Evolutionary conservation across 2,113 vertebrate species (phyloP).

Genomic region (Melospiza georgiana): DNA sequence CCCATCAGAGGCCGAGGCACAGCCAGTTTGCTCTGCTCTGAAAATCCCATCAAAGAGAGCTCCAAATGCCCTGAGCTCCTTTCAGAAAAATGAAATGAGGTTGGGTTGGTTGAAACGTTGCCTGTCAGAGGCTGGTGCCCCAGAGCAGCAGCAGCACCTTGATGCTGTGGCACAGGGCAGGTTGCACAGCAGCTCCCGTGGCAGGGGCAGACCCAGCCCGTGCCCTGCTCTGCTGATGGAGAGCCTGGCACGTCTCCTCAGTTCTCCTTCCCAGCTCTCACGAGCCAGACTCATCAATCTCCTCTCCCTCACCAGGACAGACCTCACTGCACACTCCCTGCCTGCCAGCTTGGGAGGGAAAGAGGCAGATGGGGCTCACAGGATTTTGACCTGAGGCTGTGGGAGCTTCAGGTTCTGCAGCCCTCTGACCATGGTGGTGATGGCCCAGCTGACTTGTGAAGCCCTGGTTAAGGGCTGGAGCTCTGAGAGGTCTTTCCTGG

Average conservation of each 20-base stretch:
- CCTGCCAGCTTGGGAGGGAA: neutral
- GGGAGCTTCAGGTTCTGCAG: neutral
- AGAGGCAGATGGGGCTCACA: neutral
- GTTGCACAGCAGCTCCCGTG: neutral
- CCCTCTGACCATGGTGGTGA: neutral
- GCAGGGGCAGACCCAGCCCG: neutral
- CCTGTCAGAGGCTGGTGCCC: neutral
- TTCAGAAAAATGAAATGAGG: neutral
- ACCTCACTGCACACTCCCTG: neutral
- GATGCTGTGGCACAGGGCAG: neutral
- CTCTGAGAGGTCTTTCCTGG: neutral
- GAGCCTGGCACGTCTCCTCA: slow-evolving; percentile 32
- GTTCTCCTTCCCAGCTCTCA: slow-evolving; percentile 34
- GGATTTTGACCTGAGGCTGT: neutral
- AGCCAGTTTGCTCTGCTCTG: neutral
- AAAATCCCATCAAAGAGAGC: slow-evolving; percentile 17
- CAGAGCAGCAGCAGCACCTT: neutral
- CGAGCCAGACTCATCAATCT: slow-evolving; percentile 39
- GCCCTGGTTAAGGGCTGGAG: neutral
- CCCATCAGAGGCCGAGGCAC: neutral
- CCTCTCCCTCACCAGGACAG: neutral
- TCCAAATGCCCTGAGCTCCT: neutral
- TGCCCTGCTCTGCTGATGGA: neutral
- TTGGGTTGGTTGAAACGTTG: accelerated
- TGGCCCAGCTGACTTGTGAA: neutral